phyloP scores from a whole-genome alignment of 2,797 vertebrate species.

The Tragelaphus oryx region DNA sequence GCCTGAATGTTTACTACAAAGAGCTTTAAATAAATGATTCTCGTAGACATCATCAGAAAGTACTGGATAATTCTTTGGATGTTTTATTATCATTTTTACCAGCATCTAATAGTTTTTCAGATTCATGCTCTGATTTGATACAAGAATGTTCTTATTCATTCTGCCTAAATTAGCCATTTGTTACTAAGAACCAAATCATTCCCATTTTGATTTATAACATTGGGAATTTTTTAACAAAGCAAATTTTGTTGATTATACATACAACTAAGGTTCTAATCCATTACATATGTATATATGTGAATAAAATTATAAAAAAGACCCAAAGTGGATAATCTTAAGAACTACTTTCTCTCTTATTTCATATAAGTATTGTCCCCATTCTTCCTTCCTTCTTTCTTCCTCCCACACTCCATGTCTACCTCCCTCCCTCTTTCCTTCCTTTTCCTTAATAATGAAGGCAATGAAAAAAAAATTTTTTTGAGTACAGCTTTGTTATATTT shows the following conservation, averaged over 20 bases:
- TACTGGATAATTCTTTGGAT: background rate
- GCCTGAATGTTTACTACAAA: background rate
- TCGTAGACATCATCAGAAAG: background rate
- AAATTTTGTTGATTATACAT: background rate
- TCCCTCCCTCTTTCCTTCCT: background rate
- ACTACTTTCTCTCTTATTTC: background rate
- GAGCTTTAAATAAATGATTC: background rate
- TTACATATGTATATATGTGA: background rate
- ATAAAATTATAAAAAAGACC: background rate
- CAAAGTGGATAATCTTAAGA: background rate
- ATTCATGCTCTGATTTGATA: background rate
- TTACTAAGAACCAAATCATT: background rate
- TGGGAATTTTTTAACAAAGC: background rate
- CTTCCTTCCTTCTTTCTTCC: background rate
- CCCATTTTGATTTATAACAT: background rate
- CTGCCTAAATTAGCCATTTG: background rate
- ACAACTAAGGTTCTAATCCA: background rate
- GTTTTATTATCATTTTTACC: background rate
- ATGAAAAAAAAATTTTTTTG: background rate
- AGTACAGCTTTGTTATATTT: background rate
- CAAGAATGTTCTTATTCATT: background rate
- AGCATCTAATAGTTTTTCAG: background rate
- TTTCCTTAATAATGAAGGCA: background rate
- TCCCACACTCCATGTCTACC: background rate
- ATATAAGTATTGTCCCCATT: background rate